phyloP scores from a whole-genome alignment of 2,888 invertebrate genomes.

The Pyrocoelia pectoralis region DNA sequence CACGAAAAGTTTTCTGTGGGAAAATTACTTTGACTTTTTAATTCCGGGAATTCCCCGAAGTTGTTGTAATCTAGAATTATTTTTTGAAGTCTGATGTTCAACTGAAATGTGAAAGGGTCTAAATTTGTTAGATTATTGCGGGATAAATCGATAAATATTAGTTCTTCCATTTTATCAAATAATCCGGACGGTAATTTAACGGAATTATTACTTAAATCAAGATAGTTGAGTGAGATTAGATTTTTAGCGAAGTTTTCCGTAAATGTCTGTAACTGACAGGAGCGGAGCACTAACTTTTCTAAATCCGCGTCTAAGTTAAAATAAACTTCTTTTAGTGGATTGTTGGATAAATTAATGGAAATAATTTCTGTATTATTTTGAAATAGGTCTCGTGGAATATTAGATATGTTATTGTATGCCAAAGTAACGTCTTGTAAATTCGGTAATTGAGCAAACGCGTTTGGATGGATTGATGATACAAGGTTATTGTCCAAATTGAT shows the following conservation, averaged over 20 bases:
- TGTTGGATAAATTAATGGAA: conserved; percentile 74
- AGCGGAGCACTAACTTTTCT: conserved; percentile 73
- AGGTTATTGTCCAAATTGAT: conserved; percentile 75
- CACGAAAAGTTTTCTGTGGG: conserved; percentile 76
- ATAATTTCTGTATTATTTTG: conserved; percentile 71
- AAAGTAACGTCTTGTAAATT: conserved; percentile 77
- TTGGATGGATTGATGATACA: conserved; percentile 67
- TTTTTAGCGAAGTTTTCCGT: conserved; percentile 72
- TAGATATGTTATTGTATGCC: conserved; percentile 72
- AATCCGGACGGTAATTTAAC: conserved; percentile 75
- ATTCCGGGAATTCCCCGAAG: conserved; percentile 73
- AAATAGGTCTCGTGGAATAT: conserved; percentile 71
- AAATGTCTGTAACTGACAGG: conserved; percentile 71
- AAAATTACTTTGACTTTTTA: conserved; percentile 64
- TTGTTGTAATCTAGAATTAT: conserved; percentile 76
- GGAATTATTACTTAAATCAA: conserved; percentile 74
- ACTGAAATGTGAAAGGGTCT: conserved; percentile 72
- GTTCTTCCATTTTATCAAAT: conserved; percentile 70
- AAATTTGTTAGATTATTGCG: conserved; percentile 74
- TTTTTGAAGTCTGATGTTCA: conserved; percentile 73
- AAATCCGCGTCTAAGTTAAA: conserved; percentile 70
- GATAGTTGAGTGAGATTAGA: conserved; percentile 69
- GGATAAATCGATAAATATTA: conserved; percentile 77
- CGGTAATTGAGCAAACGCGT: conserved; percentile 68
- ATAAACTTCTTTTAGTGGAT: conserved; percentile 70